Evolutionary conservation across 92 coral and sea anemone genomes (phyloP), one percentile per base, ranked within the genome.

Genomic region (Nematostella vectensis): DNA sequence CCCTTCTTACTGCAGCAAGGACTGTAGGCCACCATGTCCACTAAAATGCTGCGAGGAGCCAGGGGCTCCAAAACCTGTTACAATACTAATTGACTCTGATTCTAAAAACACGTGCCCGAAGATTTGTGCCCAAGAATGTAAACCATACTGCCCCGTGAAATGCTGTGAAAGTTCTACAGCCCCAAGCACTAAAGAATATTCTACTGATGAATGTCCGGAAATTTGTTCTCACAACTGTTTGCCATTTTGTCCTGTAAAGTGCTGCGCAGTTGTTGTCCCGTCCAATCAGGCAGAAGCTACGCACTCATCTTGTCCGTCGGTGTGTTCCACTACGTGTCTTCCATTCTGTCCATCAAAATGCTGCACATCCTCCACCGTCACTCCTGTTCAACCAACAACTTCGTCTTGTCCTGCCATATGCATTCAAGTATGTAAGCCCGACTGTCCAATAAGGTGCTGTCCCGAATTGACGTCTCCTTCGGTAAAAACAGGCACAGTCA

Each of bases 61-160:
- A 21, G 63, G 55, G 27, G 29, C 30, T 27, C 37, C 52, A 42
- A 65, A 40, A 54, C 71, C 71, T 13, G 71, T 65, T 8, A 65
- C 71, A 4, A 65, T 65, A 11, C 40, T 65, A 8, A 65, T 65
- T 18, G 54, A 65, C 15, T 61, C 71, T 15, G 71, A 66, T 25
- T 19, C 53, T 21, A 66, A 66, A 43, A 28, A 54, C 2, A 66
- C 55, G 22, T 60, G 66, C 17, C 38, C 66, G 2, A 16, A 37
- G 18, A 10, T 4, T 2, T 60, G 66, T 31, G 19, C 66, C 1
- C 9, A 27, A 1, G 28, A 26, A 12, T 60, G 66, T 31, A 22
- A 44, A 11, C 66, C 66, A 42, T 60, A 53, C 25, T 66, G 70
- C 40, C 70, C 70, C 21, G 27, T 64, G 31, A 64, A 64, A 64